A percentile compares a stretch with the other conserved stretches of the same genome.
Evolutionary conservation across 1,140 invertebrate genomes (phyloP).

Genomic region (Antheraea pernyi): DNA sequence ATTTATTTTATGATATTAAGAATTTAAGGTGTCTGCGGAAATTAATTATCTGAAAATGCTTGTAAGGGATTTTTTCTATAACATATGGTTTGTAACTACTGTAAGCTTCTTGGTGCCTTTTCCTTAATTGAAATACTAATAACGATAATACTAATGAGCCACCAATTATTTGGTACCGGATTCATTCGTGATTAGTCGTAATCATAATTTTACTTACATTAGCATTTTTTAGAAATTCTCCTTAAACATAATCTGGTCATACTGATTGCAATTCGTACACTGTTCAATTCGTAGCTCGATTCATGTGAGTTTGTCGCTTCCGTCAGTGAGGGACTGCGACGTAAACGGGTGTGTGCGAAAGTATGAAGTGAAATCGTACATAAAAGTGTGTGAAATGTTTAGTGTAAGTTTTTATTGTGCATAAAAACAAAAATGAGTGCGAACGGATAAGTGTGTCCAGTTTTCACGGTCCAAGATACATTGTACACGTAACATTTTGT

Average conservation of each 20-base stretch:
- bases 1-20: no score
- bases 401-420: constrained; percentile 78
- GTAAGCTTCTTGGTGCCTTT: no score
- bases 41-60: no score
- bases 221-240: no score
- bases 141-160: no score
- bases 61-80: no score
- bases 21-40: no score
- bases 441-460: constrained; percentile 63
- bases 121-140: no score
- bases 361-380: constrained; percentile 78
- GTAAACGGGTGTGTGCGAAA: constrained; percentile 76
- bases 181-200: no score
- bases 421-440: constrained; percentile 74
- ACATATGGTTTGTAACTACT: no score
- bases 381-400: constrained; percentile 78
- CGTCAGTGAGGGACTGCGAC: constrained; percentile 66
- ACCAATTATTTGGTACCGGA: no score
- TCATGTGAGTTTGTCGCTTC: constrained; percentile 71
- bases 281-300: constrained; percentile 47
- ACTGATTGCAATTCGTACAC: not conserved
- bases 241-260: not conserved
- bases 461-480: constrained; percentile 50
- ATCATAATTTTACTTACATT: no score
- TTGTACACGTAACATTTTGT: constrained; percentile 69